These are phyloP conservation scores for Nowickia ferox DNA, from an alignment of 2,888 invertebrate genomes.

Conservation along the genomic window DNA sequence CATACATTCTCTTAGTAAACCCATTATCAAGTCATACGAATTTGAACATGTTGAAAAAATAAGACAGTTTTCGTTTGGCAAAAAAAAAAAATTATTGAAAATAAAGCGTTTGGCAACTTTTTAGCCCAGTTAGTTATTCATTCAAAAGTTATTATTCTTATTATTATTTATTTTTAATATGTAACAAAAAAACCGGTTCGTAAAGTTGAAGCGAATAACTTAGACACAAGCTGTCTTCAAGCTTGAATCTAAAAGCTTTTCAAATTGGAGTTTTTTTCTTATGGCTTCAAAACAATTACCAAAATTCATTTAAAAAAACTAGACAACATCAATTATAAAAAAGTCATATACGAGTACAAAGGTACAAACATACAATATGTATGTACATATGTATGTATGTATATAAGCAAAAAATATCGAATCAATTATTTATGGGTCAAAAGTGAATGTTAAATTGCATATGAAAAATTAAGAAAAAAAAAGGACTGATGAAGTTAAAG, in stretches of 20 bases:
- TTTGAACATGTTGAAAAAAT: background rate
- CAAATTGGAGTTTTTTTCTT: conserved; percentile 41
- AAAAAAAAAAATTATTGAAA: background rate
- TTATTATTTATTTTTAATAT: conserved; percentile 15
- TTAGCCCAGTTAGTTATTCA: conserved; percentile 41
- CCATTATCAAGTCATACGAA: no score
- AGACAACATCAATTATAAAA: conserved; percentile 30
- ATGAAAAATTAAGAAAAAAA: background rate
- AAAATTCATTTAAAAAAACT: conserved; percentile 24
- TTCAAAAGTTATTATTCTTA: background rate
- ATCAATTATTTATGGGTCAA: conserved; percentile 80
- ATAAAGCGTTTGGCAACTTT: conserved; percentile 28
- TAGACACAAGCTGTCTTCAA: conserved; percentile 2
- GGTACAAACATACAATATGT: no score
- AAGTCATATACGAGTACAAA: background rate
- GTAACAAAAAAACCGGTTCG: conserved; percentile 59
- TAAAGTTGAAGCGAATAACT: conserved; percentile 12
- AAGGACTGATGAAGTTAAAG: background rate
- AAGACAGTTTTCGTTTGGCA: conserved; percentile 9
- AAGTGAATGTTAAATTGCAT: conserved; percentile 79
- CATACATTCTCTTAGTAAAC: no score
- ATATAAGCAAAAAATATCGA: conserved; percentile 1
- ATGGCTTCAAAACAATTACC: conserved; percentile 75
- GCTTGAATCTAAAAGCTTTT: conserved; percentile 51
- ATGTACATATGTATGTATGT: no score